These are phyloP conservation scores for Arenaria interpres DNA, from an alignment of 2,113 vertebrate genomes.

Conservation along the genomic window DNA sequence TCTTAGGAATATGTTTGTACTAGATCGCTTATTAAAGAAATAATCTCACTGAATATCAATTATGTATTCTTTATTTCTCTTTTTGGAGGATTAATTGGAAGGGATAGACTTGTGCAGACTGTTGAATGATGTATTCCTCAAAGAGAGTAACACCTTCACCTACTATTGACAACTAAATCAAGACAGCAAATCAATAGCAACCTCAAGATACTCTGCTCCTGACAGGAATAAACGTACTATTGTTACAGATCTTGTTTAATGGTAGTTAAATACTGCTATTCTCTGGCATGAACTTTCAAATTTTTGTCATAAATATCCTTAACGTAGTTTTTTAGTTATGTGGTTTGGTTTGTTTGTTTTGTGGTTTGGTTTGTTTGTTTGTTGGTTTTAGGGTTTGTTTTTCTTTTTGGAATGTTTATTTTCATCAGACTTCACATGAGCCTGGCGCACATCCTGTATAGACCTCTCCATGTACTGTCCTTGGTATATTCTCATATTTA, in stretches of 20 bases:
- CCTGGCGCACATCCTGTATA: neutral
- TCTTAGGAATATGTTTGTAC: neutral
- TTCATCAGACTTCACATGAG: neutral
- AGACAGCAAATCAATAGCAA: neutral
- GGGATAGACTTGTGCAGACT: neutral
- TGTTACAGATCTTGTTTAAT: neutral
- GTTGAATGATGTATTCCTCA: neutral
- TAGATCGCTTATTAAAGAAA: neutral
- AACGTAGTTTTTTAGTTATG: neutral
- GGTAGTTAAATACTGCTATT: neutral
- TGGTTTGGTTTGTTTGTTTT: neutral
- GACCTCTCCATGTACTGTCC: neutral
- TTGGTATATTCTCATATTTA: neutral
- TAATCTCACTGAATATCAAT: neutral
- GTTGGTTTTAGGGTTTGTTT: rapidly evolving
- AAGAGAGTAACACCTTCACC: neutral
- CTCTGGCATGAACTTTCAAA: neutral
- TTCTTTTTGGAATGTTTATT: neutral
- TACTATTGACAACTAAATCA: neutral
- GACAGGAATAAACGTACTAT: neutral
- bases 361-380: neutral
- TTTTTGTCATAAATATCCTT: neutral
- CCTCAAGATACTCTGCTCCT: neutral
- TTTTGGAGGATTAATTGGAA: neutral
- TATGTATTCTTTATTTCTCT: neutral